Evolutionary conservation across 2,113 vertebrate species (phyloP), one percentile per base, ranked within the genome.

Genomic region (Cervus canadensis): DNA sequence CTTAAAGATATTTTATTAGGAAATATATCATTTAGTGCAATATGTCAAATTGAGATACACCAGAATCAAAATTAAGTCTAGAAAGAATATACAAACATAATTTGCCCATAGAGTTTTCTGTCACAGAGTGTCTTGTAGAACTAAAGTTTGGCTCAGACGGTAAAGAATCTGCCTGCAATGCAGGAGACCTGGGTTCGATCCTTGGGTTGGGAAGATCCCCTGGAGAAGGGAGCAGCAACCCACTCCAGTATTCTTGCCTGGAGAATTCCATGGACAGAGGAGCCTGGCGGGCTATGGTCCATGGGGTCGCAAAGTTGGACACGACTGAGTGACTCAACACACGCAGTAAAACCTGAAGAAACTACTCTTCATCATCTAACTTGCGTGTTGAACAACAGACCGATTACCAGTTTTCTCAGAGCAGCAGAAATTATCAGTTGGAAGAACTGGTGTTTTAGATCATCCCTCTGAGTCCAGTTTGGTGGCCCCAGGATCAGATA

Each of bases 21-120:
- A 83, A 87, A 78, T 48, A 48, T 17, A 54, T 25, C 62, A 71
- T 28, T 64, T 43, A 79, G 26, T 79, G 28, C 26, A 71, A 93
- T 93, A 81, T 11, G 14, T 74, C 85, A 76, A 89, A 82, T 16
- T 57, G 40, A 96, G 82, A 83, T 23, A 64, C 23, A 54, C 21
- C 16, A 57, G 40, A 90, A 87, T 57, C 26, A 50, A 96, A 84
- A 93, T 83, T 57, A 92, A 89, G 6, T 81, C 26, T 71, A 54
- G 19, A 87, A 88, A 26, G 54, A 45, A 45, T 64, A 8, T 23
- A 28, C 89, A 52, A 23, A 56, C 33, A 74, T 89, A 30, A 79
- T 83, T 71, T 84, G 23, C 9, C 21, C 21, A 7, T 5, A 64
- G 52, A 60, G 6, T 25, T 81, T 71, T 48, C 33, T 85, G 14